Percentiles rank a stretch among this genome's conserved stretches.
phyloP scores from a whole-genome alignment of 2,797 vertebrate genomes.

The Platyrinchus mystaceus region DNA sequence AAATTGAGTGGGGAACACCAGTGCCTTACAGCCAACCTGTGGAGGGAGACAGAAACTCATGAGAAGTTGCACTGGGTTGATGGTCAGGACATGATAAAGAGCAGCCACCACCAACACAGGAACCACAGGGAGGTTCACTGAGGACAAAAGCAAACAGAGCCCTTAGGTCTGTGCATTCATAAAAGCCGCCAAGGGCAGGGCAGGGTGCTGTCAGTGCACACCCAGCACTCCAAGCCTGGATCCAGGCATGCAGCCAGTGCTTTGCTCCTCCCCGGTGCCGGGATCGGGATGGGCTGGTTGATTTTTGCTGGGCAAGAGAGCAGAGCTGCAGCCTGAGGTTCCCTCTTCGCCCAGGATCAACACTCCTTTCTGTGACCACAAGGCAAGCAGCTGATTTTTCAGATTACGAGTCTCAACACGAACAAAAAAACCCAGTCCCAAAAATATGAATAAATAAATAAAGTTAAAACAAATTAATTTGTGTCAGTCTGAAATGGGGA shows the following conservation, averaged over 20 bases:
- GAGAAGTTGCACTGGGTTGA: not conserved
- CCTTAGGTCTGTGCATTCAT: not conserved
- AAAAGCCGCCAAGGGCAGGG: not conserved
- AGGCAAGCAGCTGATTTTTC: not conserved
- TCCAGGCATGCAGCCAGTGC: not conserved
- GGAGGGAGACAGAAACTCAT: not conserved
- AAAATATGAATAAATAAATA: not conserved
- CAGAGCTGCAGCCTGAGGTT: not conserved
- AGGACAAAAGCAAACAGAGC: not conserved
- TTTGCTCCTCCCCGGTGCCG: not conserved
- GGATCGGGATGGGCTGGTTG: not conserved
- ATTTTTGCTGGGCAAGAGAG: not conserved
- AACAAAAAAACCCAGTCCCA: not conserved
- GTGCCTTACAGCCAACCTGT: conserved; percentile 91
- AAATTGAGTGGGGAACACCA: conserved; percentile 87
- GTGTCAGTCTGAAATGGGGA: not conserved
- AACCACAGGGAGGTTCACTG: not conserved
- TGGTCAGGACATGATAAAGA: not conserved
- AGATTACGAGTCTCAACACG: not conserved
- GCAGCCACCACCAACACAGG: not conserved
- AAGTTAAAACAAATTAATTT: not conserved
- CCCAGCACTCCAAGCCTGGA: not conserved
- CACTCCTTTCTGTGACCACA: fast-evolving
- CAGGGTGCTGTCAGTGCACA: not conserved
- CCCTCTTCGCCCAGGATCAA: not conserved